These are phyloP conservation scores for Malurus melanocephalus DNA, from an alignment of 2,113 vertebrate genomes.

Conservation along the genomic window DNA sequence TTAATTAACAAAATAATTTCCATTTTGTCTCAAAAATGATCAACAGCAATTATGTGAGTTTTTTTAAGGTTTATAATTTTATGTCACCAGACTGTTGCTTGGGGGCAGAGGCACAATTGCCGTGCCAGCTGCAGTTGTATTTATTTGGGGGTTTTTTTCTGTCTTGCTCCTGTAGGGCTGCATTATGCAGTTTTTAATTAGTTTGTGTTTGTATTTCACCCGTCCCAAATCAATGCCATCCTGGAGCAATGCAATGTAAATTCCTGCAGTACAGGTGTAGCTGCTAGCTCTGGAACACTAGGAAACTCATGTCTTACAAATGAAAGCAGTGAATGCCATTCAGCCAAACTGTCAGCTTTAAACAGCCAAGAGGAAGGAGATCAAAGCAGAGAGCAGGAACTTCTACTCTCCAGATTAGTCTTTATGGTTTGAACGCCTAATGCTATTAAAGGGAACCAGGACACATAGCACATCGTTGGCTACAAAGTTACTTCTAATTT, in stretches of 20 bases:
- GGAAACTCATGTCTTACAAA: conserved; percentile 80
- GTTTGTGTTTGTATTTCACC: conserved; percentile 78
- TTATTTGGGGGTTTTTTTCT: conserved; percentile 68
- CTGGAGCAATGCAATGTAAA: conserved; percentile 77
- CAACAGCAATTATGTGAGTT: conserved; percentile 50
- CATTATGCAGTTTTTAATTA: conserved; percentile 82
- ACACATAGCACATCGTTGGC: conserved; percentile 56
- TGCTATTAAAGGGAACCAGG: conserved; percentile 73
- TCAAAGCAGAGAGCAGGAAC: conserved; percentile 77
- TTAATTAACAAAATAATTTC: conserved; percentile 75
- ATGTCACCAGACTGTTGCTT: conserved; percentile 71
- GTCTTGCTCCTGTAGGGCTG: conserved; percentile 77
- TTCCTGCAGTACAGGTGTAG: conserved; percentile 82
- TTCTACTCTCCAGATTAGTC: conserved; percentile 76
- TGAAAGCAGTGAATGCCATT: conserved; percentile 77
- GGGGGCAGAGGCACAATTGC: conserved; percentile 71
- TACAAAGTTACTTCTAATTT: conserved; percentile 68
- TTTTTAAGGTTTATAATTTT: conserved; percentile 71
- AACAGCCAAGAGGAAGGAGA: conserved; percentile 75
- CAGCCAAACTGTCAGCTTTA: conserved; percentile 78
- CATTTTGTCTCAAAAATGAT: conserved; percentile 61
- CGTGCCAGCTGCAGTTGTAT: conserved; percentile 76
- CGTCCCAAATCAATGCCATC: conserved; percentile 79
- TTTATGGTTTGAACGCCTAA: conserved; percentile 68
- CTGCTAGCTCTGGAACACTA: conserved; percentile 74